phyloP scores from a whole-genome alignment of 2,888 invertebrate genomes.

The Tenthredo livida region DNA sequence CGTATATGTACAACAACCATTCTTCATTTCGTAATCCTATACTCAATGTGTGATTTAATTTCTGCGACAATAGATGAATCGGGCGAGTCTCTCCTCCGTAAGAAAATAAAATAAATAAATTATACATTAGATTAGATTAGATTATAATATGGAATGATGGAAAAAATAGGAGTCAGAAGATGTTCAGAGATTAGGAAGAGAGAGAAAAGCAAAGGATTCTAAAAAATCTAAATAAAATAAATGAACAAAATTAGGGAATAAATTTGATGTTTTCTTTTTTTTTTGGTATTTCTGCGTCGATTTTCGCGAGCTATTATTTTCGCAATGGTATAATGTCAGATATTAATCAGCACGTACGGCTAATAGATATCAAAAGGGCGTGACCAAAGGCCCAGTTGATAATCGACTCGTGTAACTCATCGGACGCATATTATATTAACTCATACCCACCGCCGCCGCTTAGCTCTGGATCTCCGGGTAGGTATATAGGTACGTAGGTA shows the following conservation, averaged over 20 bases:
- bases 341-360: background rate
- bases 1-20: background rate
- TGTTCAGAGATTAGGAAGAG: background rate
- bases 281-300: too few relatives aligned
- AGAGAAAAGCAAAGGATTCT: too few relatives aligned
- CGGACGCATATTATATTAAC: background rate
- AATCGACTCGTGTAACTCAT: conserved; percentile 9
- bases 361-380: background rate
- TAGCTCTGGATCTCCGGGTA: background rate
- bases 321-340: background rate
- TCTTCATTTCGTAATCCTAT: background rate
- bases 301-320: background rate
- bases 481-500: background rate
- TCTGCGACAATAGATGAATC: conserved; percentile 15
- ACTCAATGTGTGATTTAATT: background rate
- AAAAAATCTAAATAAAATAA: background rate
- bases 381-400: background rate
- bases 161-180: background rate
- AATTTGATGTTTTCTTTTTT: background rate
- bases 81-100: background rate
- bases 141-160: background rate
- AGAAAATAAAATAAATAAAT: background rate
- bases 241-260: background rate
- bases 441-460: background rate
- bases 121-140: background rate